Conservation (phyloP, 2,113 vertebrate species). For the Epinephelus moara region DNA sequence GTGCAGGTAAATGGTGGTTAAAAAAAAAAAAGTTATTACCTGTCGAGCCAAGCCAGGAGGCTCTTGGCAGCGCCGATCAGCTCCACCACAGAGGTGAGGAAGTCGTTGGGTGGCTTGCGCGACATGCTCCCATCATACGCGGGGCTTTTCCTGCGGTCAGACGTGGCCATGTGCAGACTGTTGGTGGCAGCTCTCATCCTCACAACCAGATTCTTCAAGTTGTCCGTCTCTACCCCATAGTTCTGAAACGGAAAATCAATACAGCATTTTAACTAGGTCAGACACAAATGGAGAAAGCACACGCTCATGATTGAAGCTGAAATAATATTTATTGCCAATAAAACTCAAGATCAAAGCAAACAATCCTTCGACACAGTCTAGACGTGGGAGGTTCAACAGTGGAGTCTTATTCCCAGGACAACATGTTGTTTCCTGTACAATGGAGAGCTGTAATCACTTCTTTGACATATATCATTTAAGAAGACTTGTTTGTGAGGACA, state of each 20-base stretch:
- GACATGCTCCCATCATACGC: constrained; percentile 88
- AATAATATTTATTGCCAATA: constrained; percentile 1
- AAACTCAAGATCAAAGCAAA: background rate
- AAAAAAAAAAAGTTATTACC: constrained; percentile 80
- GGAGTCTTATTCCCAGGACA: constrained; percentile 1
- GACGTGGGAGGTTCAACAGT: background rate
- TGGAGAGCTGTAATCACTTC: constrained; percentile 43
- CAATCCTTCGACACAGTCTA: background rate
- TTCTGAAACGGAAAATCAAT: constrained; percentile 86
- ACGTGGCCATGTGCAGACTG: constrained; percentile 92
- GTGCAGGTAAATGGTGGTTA: too few relatives aligned
- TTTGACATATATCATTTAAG: constrained; percentile 48
- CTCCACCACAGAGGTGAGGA: constrained; percentile 96
- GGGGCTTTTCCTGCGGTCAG: constrained; percentile 88
- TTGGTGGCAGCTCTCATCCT: constrained; percentile 91
- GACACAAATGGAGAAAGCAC: background rate
- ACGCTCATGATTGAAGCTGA: background rate
- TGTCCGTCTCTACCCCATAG: constrained; percentile 97
- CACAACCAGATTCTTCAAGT: constrained; percentile 93
- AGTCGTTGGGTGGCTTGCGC: constrained; percentile 94
- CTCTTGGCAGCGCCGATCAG: constrained; percentile 96
- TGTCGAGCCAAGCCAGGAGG: constrained; percentile 95
- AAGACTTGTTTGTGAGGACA: constrained; percentile 31
- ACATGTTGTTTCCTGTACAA: constrained; percentile 40
- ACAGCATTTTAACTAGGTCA: background rate